Conservation (phyloP, 2,888 invertebrate genomes). For the Diarsia mendica region DNA sequence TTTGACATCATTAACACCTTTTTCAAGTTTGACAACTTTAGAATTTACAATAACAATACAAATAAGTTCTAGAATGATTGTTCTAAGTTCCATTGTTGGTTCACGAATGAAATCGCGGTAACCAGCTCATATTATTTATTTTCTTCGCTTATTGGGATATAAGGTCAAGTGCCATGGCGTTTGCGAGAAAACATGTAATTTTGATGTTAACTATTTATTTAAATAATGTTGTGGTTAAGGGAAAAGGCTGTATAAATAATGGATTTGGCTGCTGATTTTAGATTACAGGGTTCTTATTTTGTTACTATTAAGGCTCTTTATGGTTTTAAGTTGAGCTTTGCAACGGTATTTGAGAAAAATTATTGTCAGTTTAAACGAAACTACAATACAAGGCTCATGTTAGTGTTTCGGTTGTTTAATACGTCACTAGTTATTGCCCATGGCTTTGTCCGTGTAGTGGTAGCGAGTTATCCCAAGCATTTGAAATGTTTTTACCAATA, state of each 20-base stretch:
- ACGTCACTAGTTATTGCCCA: background rate
- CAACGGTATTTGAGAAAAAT: background rate
- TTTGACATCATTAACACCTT: slow-evolving; percentile 44
- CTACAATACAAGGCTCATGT: slow-evolving; percentile 14
- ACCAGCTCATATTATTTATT: slow-evolving; percentile 82
- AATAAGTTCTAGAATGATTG: slow-evolving; percentile 65
- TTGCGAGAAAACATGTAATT: slow-evolving; percentile 81
- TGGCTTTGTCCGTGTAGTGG: background rate
- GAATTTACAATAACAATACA: slow-evolving; percentile 66
- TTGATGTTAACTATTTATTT: slow-evolving; percentile 62
- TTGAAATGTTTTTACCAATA: background rate
- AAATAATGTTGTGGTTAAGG: slow-evolving; percentile 67
- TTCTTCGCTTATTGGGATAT: slow-evolving; percentile 82
- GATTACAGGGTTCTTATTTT: background rate
- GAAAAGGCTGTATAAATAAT: slow-evolving; percentile 47
- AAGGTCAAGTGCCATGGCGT: slow-evolving; percentile 79
- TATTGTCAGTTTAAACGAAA: slow-evolving; percentile 18
- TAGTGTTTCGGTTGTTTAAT: slow-evolving; percentile 4
- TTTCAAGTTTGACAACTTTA: slow-evolving; percentile 60
- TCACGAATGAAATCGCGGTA: slow-evolving; percentile 77
- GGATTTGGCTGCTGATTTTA: background rate
- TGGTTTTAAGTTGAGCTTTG: background rate
- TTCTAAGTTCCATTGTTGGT: slow-evolving; percentile 74
- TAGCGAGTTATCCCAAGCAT: background rate
- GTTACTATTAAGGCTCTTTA: background rate